phyloP scores from a whole-genome alignment of 2,888 invertebrate genomes.

The Isoperla grammatica region DNA sequence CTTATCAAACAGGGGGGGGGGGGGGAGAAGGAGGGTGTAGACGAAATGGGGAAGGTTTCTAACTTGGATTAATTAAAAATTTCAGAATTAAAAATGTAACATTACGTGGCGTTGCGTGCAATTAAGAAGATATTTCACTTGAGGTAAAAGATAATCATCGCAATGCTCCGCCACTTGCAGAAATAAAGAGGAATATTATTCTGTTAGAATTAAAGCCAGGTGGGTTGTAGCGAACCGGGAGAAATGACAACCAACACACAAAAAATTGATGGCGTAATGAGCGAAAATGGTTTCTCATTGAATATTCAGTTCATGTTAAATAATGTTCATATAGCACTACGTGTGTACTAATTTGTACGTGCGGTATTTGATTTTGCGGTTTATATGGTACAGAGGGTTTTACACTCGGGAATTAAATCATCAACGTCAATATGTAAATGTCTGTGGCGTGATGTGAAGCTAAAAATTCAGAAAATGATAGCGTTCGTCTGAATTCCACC shows the following conservation, averaged over 20 bases:
- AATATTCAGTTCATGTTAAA: too few species aligned
- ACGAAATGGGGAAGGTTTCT: not conserved
- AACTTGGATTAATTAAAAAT: constrained; percentile 17
- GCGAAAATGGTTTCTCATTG: too few species aligned
- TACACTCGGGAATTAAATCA: too few species aligned
- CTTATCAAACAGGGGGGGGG: constrained; percentile 3
- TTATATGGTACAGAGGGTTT: too few species aligned
- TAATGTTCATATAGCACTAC: too few species aligned
- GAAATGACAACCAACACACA: constrained; percentile 1
- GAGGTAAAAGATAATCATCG: constrained; percentile 9
- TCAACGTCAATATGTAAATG: too few species aligned
- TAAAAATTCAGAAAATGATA: too few species aligned
- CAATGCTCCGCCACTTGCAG: not conserved
- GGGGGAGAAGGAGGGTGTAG: not conserved
- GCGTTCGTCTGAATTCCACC: too few species aligned
- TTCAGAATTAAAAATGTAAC: constrained; percentile 6
- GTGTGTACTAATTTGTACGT: too few species aligned
- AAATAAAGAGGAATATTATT: constrained; percentile 1
- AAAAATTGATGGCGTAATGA: not conserved
- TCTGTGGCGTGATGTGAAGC: too few species aligned
- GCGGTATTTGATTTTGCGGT: too few species aligned
- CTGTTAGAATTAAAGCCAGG: not conserved
- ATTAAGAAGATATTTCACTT: constrained; percentile 10
- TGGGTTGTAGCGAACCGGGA: not conserved
- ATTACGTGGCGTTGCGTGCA: not conserved